A percentile compares a stretch with the other conserved stretches of the same genome.
phyloP scores from a whole-genome alignment of 1,140 invertebrate species.

The Luehdorfia chinensis region DNA sequence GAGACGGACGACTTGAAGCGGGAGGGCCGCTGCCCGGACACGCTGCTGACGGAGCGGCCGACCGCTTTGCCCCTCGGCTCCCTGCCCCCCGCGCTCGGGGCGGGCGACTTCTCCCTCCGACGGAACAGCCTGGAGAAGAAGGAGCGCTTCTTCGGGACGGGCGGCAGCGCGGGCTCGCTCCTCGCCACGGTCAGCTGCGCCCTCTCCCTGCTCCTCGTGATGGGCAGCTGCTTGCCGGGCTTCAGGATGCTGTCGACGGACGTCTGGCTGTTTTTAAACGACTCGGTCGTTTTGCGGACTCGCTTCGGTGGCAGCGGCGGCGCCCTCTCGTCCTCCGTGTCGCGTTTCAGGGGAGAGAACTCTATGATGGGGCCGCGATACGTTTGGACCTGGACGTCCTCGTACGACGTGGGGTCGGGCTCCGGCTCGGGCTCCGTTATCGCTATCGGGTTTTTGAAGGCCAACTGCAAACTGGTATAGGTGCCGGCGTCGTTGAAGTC shows the following conservation, averaged over 20 bases:
- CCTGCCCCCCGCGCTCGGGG: conserved; percentile 45
- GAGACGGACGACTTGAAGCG: conserved; percentile 59
- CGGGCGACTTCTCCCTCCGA: conserved; percentile 64
- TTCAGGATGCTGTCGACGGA: conserved; percentile 62
- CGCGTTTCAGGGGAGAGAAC: conserved; percentile 71
- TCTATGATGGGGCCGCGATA: conserved; percentile 73
- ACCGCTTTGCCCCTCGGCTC: conserved; percentile 59
- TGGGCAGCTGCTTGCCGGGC: conserved; percentile 49
- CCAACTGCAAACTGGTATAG: conserved; percentile 89
- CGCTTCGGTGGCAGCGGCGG: conserved; percentile 89
- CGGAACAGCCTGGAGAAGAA: conserved; percentile 71
- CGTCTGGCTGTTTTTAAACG: conserved; percentile 55
- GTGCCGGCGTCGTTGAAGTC: conserved; percentile 86
- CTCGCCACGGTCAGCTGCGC: conserved; percentile 38
- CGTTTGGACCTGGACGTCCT: conserved; percentile 79
- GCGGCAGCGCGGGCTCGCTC: conserved; percentile 60
- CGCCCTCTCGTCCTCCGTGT: conserved; percentile 79
- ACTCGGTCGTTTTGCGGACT: conserved; percentile 80
- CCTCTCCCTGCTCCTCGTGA: conserved; percentile 42
- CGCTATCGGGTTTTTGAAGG: conserved; percentile 89
- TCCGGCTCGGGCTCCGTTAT: conserved; percentile 67
- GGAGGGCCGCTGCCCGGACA: conserved; percentile 75
- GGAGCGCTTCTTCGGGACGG: conserved; percentile 65
- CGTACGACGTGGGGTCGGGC: conserved; percentile 62
- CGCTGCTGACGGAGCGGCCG: conserved; percentile 77